These are phyloP conservation scores for Clarias gariepinus DNA, from an alignment of 2,113 vertebrate species.

Conservation along the genomic window DNA sequence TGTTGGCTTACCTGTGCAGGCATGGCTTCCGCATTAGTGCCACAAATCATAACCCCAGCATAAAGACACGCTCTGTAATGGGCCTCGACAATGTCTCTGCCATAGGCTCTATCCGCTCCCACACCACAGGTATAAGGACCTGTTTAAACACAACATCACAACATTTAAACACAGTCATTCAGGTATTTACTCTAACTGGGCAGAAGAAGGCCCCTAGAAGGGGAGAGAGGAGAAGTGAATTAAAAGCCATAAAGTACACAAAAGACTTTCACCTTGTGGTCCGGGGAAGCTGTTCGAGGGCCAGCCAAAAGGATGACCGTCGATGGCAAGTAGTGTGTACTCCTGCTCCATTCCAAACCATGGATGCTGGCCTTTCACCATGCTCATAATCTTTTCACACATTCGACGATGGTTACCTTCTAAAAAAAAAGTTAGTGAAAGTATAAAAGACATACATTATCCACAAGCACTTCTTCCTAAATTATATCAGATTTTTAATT, in stretches of 20 bases:
- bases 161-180: background rate
- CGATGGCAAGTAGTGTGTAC: slow-evolving; percentile 87
- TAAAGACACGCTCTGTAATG: slow-evolving; percentile 94
- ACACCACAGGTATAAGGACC: slow-evolving; percentile 95
- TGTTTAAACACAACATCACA: slow-evolving; percentile 54
- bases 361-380: slow-evolving; percentile 81
- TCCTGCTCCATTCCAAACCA: slow-evolving; percentile 99
- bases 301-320: slow-evolving; percentile 94
- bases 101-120: slow-evolving; percentile 91
- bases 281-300: slow-evolving; percentile 93
- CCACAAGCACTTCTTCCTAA: background rate
- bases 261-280: slow-evolving; percentile 81
- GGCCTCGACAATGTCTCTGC: slow-evolving; percentile 89
- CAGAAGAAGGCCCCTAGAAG: background rate
- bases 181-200: background rate
- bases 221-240: background rate
- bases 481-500: background rate
- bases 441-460: background rate
- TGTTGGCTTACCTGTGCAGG: slow-evolving; percentile 80
- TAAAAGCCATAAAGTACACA: background rate
- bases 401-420: slow-evolving; percentile 82
- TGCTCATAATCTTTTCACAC: slow-evolving; percentile 87
- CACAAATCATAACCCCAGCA: slow-evolving; percentile 87
- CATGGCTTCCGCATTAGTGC: slow-evolving; percentile 96
- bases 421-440: slow-evolving; percentile 54